phyloP scores from a whole-genome alignment of 2,113 vertebrate genomes.

The Dasyornis broadbenti region DNA sequence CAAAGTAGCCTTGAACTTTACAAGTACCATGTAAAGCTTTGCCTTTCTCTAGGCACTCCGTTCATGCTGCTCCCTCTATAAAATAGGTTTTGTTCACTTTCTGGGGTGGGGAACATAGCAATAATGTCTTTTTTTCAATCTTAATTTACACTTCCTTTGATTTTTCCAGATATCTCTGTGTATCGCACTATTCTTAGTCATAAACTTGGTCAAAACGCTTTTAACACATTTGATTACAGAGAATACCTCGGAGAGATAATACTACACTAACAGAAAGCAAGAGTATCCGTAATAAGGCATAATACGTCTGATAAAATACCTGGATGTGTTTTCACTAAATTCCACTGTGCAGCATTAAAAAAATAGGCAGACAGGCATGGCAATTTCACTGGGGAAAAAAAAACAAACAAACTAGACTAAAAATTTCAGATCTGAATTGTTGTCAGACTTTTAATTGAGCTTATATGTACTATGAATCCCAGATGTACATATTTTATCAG shows the following conservation, averaged over 20 bases:
- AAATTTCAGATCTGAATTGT: neutral
- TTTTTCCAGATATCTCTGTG: neutral
- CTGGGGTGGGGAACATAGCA: neutral
- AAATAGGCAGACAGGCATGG: neutral
- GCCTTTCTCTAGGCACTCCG: neutral
- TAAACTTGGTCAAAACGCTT: neutral
- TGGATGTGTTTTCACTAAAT: neutral
- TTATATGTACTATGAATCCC: neutral
- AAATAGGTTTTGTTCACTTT: neutral
- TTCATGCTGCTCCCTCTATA: neutral
- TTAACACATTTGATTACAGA: neutral
- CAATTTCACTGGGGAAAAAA: neutral
- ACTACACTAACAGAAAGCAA: neutral
- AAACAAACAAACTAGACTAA: neutral
- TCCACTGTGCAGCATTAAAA: neutral
- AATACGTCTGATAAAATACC: neutral
- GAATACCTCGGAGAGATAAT: neutral
- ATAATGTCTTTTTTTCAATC: neutral
- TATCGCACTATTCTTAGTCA: neutral
- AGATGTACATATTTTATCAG: neutral
- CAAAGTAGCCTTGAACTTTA: neutral
- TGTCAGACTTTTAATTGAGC: neutral
- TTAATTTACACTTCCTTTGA: neutral
- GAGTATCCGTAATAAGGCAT: neutral
- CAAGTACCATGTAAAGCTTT: neutral